Conservation (phyloP, 2,888 invertebrate species). For the Caenorhabditis macrosperma region DNA sequence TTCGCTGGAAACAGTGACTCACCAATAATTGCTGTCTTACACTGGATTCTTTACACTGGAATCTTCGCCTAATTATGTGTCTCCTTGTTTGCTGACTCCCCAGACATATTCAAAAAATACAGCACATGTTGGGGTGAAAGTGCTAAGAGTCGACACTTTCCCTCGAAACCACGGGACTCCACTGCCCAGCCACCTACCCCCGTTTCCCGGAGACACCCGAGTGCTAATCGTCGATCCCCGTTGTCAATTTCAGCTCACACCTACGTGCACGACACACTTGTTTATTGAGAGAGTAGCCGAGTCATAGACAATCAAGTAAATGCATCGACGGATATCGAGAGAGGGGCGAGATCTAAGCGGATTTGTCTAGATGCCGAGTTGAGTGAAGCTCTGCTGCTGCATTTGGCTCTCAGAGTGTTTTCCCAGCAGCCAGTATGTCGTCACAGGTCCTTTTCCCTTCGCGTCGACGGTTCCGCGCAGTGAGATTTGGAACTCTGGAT, state of each 20-base stretch:
- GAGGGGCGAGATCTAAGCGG: constrained; percentile 17
- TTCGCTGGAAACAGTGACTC: background rate
- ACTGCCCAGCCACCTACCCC: constrained; percentile 1
- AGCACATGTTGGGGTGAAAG: constrained; percentile 32
- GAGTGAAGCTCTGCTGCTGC: constrained; percentile 48
- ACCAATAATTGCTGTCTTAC: background rate
- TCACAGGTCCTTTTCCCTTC: constrained; percentile 75
- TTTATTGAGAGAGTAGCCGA: constrained; percentile 27
- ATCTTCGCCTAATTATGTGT: too few species aligned
- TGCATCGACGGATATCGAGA: constrained; percentile 27
- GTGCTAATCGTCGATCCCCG: background rate
- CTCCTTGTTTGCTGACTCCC: background rate
- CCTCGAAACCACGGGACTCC: background rate
- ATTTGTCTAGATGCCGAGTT: constrained; percentile 51
- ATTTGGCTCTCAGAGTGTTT: constrained; percentile 52
- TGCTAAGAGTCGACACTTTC: constrained; percentile 8
- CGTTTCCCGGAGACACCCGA: background rate
- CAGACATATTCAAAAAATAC: background rate
- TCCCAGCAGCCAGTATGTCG: constrained; percentile 76
- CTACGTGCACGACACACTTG: constrained; percentile 10
- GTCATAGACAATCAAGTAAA: constrained; percentile 47
- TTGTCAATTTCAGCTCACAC: background rate
- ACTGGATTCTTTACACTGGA: too few species aligned
- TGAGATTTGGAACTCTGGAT: constrained; percentile 71
- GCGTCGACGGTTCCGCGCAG: constrained; percentile 75